These are phyloP conservation scores for Entomobrya proxima DNA, from an alignment of 2,888 invertebrate species.

Conservation along the genomic window DNA sequence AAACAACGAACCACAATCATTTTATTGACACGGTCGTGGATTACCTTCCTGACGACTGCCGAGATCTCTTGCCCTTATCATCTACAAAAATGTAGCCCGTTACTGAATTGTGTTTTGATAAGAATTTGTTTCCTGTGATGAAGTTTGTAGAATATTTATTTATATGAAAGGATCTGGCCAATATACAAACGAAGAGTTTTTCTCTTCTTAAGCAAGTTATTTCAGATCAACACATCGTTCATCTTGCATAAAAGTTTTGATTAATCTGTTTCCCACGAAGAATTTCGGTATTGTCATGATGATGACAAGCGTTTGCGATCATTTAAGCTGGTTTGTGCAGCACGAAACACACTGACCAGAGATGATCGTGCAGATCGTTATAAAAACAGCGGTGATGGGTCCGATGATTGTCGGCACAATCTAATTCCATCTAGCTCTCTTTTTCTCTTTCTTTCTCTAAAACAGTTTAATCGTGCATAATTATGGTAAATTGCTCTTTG, in stretches of 20 bases:
- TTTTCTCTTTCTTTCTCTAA: background rate
- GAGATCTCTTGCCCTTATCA: no score
- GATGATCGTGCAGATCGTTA: slow-evolving; percentile 3
- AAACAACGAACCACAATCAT: no score
- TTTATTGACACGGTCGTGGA: no score
- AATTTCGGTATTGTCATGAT: background rate
- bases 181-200: background rate
- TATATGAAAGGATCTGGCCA: no score
- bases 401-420: slow-evolving; percentile 14
- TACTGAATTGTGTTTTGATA: no score
- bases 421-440: background rate
- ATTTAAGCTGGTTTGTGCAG: background rate
- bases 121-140: no score
- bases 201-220: background rate
- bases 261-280: slow-evolving; percentile 22
- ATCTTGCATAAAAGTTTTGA: background rate
- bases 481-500: slow-evolving; percentile 57
- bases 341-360: background rate
- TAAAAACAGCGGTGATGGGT: background rate
- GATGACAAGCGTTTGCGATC: background rate
- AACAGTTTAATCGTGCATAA: slow-evolving; percentile 56
- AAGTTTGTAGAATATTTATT: no score
- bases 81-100: no score
- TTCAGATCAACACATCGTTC: no score
- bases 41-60: no score